Conservation (phyloP, 2,797 vertebrate genomes). For the Rhincodon typus region DNA sequence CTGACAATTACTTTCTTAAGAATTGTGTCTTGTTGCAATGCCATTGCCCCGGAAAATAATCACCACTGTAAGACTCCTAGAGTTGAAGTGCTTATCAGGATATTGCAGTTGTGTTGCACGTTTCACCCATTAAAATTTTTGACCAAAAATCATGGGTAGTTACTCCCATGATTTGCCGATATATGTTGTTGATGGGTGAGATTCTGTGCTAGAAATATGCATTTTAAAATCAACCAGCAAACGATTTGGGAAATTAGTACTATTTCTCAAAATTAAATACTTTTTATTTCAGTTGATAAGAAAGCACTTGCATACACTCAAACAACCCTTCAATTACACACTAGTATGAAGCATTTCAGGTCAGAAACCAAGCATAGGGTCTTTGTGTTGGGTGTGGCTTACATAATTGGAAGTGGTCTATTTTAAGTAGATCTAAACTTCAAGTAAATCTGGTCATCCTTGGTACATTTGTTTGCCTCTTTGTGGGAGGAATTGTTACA, state of each 20-base stretch:
- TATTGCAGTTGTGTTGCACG: constrained; percentile 1
- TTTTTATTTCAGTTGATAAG: constrained; percentile 15
- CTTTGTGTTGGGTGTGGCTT: not conserved
- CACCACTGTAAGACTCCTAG: not conserved
- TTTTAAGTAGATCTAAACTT: not conserved
- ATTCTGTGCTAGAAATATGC: not conserved
- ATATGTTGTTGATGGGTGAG: not conserved
- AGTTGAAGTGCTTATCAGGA: constrained; percentile 7
- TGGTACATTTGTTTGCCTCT: not conserved
- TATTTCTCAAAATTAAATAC: not conserved
- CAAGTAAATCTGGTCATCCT: not conserved
- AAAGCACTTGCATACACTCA: not conserved
- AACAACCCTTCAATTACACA: not conserved
- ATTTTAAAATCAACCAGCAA: not conserved
- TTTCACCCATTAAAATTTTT: constrained; percentile 5
- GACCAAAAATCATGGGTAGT: not conserved
- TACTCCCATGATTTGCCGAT: constrained; percentile 13
- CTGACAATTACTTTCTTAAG: not conserved
- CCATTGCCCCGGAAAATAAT: not conserved
- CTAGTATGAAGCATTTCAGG: not conserved
- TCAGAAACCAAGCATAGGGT: not conserved
- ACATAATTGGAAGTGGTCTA: not conserved
- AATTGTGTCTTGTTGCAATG: not conserved
- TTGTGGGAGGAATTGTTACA: not conserved
- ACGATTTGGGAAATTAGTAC: not conserved